Conservation (phyloP, 2,797 vertebrate genomes). For the Borostomias antarcticus region DNA sequence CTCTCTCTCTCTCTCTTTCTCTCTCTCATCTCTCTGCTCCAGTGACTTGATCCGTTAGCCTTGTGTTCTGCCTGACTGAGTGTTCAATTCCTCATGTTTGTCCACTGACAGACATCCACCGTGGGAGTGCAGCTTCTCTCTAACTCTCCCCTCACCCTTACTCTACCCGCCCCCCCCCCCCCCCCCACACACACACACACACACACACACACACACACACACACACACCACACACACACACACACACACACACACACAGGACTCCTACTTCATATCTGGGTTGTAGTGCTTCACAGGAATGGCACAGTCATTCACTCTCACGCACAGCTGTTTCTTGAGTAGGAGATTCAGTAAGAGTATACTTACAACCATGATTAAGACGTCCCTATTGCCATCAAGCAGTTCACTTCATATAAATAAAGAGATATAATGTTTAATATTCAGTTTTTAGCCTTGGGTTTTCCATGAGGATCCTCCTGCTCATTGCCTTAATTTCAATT, state of each 20-base stretch:
- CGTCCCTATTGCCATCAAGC: too few relatives aligned
- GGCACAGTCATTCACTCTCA: not conserved
- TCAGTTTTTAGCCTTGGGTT: too few relatives aligned
- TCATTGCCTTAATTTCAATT: too few relatives aligned
- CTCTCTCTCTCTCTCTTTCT: not conserved
- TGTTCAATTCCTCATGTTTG: not conserved
- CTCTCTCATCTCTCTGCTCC: not conserved
- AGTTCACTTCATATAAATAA: too few relatives aligned
- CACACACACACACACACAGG: not conserved
- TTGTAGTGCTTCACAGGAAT: not conserved
- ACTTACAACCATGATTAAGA: not conserved
- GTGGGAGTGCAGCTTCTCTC: not conserved
- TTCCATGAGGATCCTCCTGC: too few relatives aligned
- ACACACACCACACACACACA: too few relatives aligned
- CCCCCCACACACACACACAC: too few relatives aligned
- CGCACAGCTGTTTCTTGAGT: not conserved
- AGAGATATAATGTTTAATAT: too few relatives aligned
- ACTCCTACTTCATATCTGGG: not conserved
- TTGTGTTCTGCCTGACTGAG: not conserved
- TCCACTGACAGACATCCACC: constrained; percentile 1
- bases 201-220: too few relatives aligned
- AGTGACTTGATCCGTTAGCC: not conserved
- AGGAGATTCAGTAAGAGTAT: not conserved
- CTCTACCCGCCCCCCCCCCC: too few relatives aligned
- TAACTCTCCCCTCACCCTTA: not conserved